phyloP scores from a whole-genome alignment of 1,140 invertebrate species.

The Nephila pilipes region DNA sequence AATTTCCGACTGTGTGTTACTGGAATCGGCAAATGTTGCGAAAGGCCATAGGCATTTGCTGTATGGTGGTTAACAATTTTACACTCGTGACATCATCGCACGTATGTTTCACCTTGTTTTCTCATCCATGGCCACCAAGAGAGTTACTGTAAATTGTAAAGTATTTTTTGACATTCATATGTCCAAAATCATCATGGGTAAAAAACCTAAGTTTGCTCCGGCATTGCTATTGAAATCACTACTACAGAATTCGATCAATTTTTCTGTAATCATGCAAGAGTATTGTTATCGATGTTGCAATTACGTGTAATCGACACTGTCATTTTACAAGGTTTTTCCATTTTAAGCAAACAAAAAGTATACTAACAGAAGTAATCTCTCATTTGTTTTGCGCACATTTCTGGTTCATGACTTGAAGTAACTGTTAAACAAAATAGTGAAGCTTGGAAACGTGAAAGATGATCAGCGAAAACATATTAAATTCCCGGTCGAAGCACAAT shows the following conservation, averaged over 20 bases:
- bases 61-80: neutral
- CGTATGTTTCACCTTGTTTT: neutral
- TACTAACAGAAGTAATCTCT: neutral
- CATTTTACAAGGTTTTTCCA: neutral
- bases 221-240: too few relatives aligned
- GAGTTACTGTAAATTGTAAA: neutral
- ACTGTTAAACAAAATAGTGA: neutral
- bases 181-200: neutral
- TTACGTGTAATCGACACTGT: neutral
- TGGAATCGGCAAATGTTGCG: neutral
- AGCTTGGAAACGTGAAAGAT: neutral
- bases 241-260: neutral
- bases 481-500: neutral
- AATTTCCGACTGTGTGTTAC: neutral
- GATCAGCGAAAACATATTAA: neutral
- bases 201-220: neutral
- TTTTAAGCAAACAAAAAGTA: too few relatives aligned
- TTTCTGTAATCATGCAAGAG: neutral
- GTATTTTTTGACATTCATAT: neutral
- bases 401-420: neutral
- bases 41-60: neutral
- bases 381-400: neutral
- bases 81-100: neutral
- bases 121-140: neutral
- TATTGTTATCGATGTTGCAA: constrained; percentile 30